Evolutionary conservation across 2,888 invertebrate genomes (phyloP).

Genomic region (Sphinx pinastri): DNA sequence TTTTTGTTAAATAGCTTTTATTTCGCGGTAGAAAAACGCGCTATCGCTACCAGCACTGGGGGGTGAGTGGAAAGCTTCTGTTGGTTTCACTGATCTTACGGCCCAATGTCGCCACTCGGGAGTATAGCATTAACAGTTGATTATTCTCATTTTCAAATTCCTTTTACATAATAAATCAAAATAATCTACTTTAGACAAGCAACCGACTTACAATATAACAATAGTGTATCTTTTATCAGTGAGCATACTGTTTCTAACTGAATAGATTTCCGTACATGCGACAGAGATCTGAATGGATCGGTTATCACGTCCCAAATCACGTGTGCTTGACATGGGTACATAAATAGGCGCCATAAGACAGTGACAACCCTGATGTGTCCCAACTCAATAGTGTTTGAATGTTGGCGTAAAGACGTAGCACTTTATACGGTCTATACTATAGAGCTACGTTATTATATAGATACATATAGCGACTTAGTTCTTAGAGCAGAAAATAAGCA

Average conservation of each 20-base stretch:
- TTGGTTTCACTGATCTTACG: too few relatives aligned
- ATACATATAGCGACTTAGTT: too few relatives aligned
- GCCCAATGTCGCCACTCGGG: too few relatives aligned
- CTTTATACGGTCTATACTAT: background rate
- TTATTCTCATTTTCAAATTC: too few relatives aligned
- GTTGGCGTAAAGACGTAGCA: background rate
- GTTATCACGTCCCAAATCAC: slow-evolving; percentile 51
- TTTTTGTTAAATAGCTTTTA: too few relatives aligned
- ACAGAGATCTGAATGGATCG: slow-evolving; percentile 45
- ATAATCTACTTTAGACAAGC: background rate
- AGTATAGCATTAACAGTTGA: too few relatives aligned
- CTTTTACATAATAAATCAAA: background rate
- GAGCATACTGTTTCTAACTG: slow-evolving; percentile 33
- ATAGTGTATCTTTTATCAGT: slow-evolving; percentile 28
- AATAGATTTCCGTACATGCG: slow-evolving; percentile 45
- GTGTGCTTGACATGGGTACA: slow-evolving; percentile 58
- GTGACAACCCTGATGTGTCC: background rate
- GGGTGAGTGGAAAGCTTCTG: too few relatives aligned
- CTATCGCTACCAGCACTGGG: too few relatives aligned
- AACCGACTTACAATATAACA: background rate
- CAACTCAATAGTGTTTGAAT: slow-evolving; percentile 9
- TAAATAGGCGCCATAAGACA: slow-evolving; percentile 36
- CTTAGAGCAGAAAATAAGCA: too few relatives aligned
- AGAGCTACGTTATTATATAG: too few relatives aligned
- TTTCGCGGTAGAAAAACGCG: too few relatives aligned